Base-by-base conservation (phyloP, 2,888 invertebrate genomes). In the Cheilosia vulpina region DNA sequence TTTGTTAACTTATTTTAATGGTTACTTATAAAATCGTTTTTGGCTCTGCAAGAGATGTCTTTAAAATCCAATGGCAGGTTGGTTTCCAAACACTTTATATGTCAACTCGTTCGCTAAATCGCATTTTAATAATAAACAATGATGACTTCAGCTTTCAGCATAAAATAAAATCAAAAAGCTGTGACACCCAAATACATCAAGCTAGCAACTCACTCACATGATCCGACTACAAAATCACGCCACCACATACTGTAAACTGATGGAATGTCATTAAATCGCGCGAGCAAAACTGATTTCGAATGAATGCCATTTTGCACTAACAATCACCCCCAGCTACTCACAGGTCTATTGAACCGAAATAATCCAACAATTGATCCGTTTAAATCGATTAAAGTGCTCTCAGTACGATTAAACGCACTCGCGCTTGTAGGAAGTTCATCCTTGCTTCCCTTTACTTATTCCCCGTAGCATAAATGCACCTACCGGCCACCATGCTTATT, bases 401-500 rank as follows among this genome's bases (percentile, higher is more conserved):
- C n/a, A 65, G 34, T 58, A 43, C 58, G 58, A 65, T 58, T 71
- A 34, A 71, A 57, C 24, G 17, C 57, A 27, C 50, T 53, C 63
- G 41, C 47, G 63, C 50, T 60, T 2, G 45, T 63, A 60, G 53
- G 52, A 58, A n/a, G 41, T 57, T 50, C 73, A 73, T 72, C 58
- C 72, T 31, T 13, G 19, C 38, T 60, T 41, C 65, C 27, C 66
- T 34, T 9, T 11, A 11, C 72, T 31, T 11, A n/a, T 53, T 66
- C 45, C 60, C 38, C 66, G 45, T 45, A 72, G 60, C 72, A 79
- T 71, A 65, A 79, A 79, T 52, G 79, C 63, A 13, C 0, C n/a
- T 6, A 27, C 27, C 27, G 27, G 24, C 50, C 19, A 53, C 43
- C 43, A 17, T 24, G 15, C 45, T 57, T 63, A 72, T 72, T 47